These are phyloP conservation scores for Drosophila ustulata DNA, from an alignment of 2,888 invertebrate species.

Conservation along the genomic window DNA sequence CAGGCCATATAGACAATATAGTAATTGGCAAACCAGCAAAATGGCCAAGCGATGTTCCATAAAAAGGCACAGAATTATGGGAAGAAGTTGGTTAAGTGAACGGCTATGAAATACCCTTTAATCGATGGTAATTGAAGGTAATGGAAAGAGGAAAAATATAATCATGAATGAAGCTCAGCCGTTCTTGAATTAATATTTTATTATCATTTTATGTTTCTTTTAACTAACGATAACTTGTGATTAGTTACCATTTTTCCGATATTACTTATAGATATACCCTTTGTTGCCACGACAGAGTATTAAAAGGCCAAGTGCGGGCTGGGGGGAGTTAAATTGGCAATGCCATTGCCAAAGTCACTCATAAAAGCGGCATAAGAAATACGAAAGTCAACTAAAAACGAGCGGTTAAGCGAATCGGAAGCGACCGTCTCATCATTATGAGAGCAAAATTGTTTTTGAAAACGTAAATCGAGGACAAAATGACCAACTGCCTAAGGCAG, in stretches of 20 bases:
- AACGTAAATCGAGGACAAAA: slow-evolving; percentile 75
- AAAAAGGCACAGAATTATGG: slow-evolving; percentile 51
- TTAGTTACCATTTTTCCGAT: no score
- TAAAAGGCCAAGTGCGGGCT: slow-evolving; percentile 9
- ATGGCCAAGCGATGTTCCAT: slow-evolving; percentile 51
- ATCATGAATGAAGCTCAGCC: no score
- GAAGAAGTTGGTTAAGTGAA: not conserved
- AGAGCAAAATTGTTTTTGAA: slow-evolving; percentile 72
- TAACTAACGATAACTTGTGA: no score
- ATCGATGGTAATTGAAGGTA: no score
- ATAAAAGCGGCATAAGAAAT: slow-evolving; percentile 39
- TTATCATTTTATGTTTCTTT: no score
- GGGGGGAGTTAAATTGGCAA: slow-evolving; percentile 19
- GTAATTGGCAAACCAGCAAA: slow-evolving; percentile 69
- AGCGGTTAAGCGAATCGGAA: slow-evolving; percentile 59
- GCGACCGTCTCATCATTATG: slow-evolving; percentile 63
- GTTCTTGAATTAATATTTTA: no score
- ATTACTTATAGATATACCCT: not conserved
- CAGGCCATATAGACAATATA: slow-evolving; percentile 55
- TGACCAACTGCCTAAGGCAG: slow-evolving; percentile 67
- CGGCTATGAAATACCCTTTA: slow-evolving; percentile 13
- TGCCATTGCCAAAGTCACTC: slow-evolving; percentile 25
- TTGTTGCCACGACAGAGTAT: slow-evolving; percentile 8
- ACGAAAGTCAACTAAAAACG: slow-evolving; percentile 31
- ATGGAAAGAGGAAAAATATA: no score